phyloP scores from a whole-genome alignment of 1,140 invertebrate genomes.

The Zaprionus taronus region DNA sequence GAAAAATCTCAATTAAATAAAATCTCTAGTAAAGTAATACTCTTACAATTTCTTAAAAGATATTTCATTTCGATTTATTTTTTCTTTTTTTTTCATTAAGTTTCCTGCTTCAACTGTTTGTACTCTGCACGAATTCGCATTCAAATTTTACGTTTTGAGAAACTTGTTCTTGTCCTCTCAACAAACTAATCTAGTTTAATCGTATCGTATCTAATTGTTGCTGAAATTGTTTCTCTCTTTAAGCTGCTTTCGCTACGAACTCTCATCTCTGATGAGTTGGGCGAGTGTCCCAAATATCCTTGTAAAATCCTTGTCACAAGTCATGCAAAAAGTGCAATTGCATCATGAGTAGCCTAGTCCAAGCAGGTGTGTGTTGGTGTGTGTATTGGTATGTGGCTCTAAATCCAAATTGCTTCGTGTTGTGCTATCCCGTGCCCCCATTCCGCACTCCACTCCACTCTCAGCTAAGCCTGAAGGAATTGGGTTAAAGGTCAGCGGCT shows the following conservation, averaged over 20 bases:
- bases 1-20: no score
- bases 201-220: slow-evolving; percentile 17
- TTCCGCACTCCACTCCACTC: background rate
- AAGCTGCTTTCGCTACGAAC: background rate
- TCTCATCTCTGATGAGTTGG: background rate
- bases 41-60: no score
- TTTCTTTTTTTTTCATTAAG: no score
- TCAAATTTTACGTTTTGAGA: background rate
- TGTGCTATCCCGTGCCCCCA: slow-evolving; percentile 39
- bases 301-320: slow-evolving; percentile 54
- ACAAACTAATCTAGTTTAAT: slow-evolving; percentile 3
- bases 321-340: slow-evolving; percentile 47
- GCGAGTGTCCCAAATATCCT: slow-evolving; percentile 9
- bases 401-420: slow-evolving; percentile 69
- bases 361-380: background rate
- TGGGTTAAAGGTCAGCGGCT: slow-evolving; percentile 65
- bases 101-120: no score
- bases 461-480: slow-evolving; percentile 21
- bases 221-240: slow-evolving; percentile 30
- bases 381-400: background rate
- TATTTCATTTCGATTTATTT: no score
- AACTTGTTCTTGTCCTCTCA: background rate
- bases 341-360: slow-evolving; percentile 22
- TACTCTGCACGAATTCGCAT: background rate
- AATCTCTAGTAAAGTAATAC: no score